A percentile compares a stretch with the other conserved stretches of the same genome.
Evolutionary conservation across 2,888 invertebrate genomes (phyloP).

Genomic region (Philaethria dido): DNA sequence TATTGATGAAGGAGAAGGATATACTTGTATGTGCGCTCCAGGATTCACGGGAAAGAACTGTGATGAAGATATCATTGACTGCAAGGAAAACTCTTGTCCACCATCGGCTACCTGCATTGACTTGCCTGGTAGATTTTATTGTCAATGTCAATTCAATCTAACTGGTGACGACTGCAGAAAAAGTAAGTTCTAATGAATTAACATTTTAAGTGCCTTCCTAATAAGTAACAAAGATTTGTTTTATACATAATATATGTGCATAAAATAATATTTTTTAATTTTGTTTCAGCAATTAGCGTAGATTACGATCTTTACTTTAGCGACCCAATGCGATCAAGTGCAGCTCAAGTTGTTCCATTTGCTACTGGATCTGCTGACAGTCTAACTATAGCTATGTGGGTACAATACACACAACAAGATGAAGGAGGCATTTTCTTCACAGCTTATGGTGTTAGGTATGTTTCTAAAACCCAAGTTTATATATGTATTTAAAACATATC

Average conservation of each 20-base stretch:
- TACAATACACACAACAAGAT: constrained; percentile 95
- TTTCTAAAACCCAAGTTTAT: constrained; percentile 3
- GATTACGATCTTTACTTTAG: constrained; percentile 98
- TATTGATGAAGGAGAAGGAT: constrained; percentile 92
- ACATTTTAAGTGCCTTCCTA: not conserved
- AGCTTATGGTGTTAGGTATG: constrained; percentile 92
- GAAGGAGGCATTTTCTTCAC: constrained; percentile 97
- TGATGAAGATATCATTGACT: constrained; percentile 95
- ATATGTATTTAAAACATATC: no score
- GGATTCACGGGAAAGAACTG: constrained; percentile 93
- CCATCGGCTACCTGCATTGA: constrained; percentile 97
- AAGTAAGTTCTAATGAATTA: constrained; percentile 83
- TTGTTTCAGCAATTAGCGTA: constrained; percentile 94
- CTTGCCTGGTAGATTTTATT: constrained; percentile 94
- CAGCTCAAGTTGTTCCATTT: constrained; percentile 96
- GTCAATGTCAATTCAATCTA: constrained; percentile 98
- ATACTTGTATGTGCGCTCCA: constrained; percentile 93
- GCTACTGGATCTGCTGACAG: constrained; percentile 89
- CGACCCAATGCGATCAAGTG: constrained; percentile 94
- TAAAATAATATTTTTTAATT: constrained; percentile 17
- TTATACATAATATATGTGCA: no score
- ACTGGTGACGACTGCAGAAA: constrained; percentile 98
- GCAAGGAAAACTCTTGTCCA: constrained; percentile 96
- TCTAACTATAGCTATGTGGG: constrained; percentile 97
- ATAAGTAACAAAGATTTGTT: no score